phyloP scores from a whole-genome alignment of 2,113 vertebrate genomes.

The Microtus ochrogaster region DNA sequence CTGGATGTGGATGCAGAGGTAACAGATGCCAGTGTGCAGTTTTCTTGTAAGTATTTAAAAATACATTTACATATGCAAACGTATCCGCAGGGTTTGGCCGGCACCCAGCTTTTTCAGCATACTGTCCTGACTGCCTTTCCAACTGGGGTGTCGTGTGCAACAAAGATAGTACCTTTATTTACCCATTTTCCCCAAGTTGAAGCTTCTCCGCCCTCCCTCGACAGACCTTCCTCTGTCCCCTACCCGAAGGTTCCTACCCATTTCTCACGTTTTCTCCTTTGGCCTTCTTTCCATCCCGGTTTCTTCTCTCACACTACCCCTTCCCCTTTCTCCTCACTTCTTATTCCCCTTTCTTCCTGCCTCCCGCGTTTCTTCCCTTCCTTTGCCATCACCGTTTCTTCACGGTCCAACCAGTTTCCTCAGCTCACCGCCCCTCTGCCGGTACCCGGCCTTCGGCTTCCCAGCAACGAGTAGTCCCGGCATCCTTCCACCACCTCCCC shows the following conservation, averaged over 20 bases:
- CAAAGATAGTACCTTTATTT: not conserved
- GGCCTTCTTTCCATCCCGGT: accelerated
- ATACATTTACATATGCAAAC: not conserved
- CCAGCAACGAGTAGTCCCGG: not conserved
- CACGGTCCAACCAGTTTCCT: not conserved
- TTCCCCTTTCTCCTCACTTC: not conserved
- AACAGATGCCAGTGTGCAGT: not conserved
- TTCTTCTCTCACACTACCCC: not conserved
- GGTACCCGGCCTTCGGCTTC: too few species aligned
- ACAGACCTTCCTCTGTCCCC: not conserved
- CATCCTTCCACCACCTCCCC: not conserved
- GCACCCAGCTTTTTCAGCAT: not conserved
- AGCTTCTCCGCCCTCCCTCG: not conserved
- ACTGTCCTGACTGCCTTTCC: not conserved
- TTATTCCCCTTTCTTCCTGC: not conserved
- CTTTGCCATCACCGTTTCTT: not conserved
- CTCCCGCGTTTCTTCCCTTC: not conserved
- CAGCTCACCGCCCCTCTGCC: not conserved
- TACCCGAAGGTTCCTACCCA: not conserved
- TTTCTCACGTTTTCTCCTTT: not conserved
- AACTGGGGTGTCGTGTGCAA: not conserved
- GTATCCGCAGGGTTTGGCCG: not conserved
- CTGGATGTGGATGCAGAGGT: not conserved
- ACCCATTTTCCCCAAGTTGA: not conserved
- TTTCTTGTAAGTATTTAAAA: conserved; percentile 30